Evolutionary conservation across 1,140 invertebrate species (phyloP).

Genomic region (Lepidostoma basale): DNA sequence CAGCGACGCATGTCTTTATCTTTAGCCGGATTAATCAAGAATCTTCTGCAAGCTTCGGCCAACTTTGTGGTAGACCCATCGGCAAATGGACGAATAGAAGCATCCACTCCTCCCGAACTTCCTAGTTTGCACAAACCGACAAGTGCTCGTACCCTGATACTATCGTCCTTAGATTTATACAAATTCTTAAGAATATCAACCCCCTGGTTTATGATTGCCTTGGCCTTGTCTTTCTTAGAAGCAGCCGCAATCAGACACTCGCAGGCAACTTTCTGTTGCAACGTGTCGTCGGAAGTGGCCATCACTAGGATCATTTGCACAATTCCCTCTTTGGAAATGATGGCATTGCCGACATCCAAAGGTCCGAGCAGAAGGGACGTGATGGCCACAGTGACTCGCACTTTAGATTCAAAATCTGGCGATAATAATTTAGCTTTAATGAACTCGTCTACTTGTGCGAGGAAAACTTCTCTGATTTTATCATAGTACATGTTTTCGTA

Average conservation of each 20-base stretch:
- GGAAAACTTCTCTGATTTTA: slow-evolving; percentile 76
- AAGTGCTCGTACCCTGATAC: slow-evolving; percentile 85
- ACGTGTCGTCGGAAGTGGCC: slow-evolving; percentile 82
- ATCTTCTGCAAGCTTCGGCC: slow-evolving; percentile 91
- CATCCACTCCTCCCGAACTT: slow-evolving; percentile 95
- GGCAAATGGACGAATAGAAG: slow-evolving; percentile 89
- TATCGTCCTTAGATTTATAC: slow-evolving; percentile 90
- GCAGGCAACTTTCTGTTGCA: slow-evolving; percentile 93
- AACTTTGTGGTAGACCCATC: slow-evolving; percentile 94
- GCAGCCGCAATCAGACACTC: slow-evolving; percentile 96
- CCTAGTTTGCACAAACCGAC: slow-evolving; percentile 97
- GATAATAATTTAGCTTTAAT: slow-evolving; percentile 85
- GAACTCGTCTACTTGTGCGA: slow-evolving; percentile 82
- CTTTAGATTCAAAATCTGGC: slow-evolving; percentile 90
- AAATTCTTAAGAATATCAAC: slow-evolving; percentile 93
- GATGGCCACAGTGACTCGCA: slow-evolving; percentile 85
- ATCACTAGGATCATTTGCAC: slow-evolving; percentile 97
- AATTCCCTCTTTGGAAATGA: slow-evolving; percentile 91
- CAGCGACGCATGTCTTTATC: slow-evolving; percentile 91
- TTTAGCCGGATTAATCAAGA: slow-evolving; percentile 83
- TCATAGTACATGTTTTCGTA: slow-evolving; percentile 97
- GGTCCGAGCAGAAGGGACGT: slow-evolving; percentile 91
- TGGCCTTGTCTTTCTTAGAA: slow-evolving; percentile 97
- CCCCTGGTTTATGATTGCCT: slow-evolving; percentile 88
- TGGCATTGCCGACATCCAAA: slow-evolving; percentile 90